Conservation (phyloP, 2,888 invertebrate genomes). For the Brachynemurus nebulosus region DNA sequence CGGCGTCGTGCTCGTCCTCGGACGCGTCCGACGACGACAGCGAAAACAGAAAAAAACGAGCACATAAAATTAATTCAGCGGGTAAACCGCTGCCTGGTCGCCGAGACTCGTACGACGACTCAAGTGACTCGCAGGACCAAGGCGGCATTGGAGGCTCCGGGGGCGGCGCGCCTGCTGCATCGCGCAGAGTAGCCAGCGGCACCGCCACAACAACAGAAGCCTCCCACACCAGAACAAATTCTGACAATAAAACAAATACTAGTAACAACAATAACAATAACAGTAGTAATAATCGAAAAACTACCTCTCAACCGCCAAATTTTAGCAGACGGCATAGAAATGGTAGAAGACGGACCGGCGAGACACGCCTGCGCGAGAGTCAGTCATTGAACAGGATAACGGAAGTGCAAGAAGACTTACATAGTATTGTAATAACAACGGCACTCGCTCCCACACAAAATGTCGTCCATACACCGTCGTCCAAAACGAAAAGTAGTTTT, state of each 20-base stretch:
- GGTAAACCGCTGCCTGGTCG: conserved; percentile 46
- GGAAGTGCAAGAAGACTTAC: conserved; percentile 65
- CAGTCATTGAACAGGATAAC: conserved; percentile 76
- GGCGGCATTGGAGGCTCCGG: conserved; percentile 35
- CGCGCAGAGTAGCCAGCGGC: conserved; percentile 19
- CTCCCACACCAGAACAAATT: conserved; percentile 12
- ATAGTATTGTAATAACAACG: conserved; percentile 25
- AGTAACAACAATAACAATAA: conserved; percentile 24
- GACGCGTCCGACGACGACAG: conserved; percentile 85
- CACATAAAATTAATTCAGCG: conserved; percentile 51
- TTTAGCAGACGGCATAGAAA: conserved; percentile 40
- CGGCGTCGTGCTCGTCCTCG: conserved; percentile 87
- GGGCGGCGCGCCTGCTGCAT: conserved; percentile 22
- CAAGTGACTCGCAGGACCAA: conserved; percentile 71
- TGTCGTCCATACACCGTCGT: no score
- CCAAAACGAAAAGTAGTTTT: conserved; percentile 3
- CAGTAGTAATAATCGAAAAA: conserved; percentile 25
- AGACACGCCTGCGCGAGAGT: conserved; percentile 59
- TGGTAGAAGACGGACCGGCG: conserved; percentile 42
- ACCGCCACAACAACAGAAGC: conserved; percentile 13
- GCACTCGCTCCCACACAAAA: no score
- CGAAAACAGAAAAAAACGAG: conserved; percentile 67
- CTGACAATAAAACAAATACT: conserved; percentile 16
- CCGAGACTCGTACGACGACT: conserved; percentile 73
- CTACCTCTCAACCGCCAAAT: conserved; percentile 27